Evolutionary conservation across 2,113 vertebrate species (phyloP).

Genomic region (Pseudopipra pipra): DNA sequence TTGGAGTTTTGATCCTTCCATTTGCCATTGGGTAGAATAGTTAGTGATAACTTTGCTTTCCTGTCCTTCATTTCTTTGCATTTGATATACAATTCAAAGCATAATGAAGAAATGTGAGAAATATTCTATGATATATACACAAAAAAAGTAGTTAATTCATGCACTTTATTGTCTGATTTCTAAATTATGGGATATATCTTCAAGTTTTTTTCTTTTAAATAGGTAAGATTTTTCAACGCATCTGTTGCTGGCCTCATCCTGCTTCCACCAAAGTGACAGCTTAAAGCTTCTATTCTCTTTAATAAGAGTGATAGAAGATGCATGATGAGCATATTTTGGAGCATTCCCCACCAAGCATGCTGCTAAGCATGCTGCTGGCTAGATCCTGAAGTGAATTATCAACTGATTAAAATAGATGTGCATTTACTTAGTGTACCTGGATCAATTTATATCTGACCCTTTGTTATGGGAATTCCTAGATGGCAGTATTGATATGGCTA

Average conservation of each 20-base stretch:
- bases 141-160: not conserved
- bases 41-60: not conserved
- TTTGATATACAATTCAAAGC: not conserved
- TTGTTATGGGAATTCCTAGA: not conserved
- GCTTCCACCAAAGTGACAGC: not conserved
- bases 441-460: not conserved
- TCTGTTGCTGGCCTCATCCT: not conserved
- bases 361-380: not conserved
- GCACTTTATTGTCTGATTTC: not conserved
- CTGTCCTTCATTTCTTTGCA: not conserved
- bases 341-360: not conserved
- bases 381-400: not conserved
- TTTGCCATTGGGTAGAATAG: not conserved
- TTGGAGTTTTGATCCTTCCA: not conserved
- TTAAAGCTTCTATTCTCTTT: not conserved
- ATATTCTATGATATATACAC: not conserved
- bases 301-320: not conserved
- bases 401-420: not conserved
- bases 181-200: not conserved
- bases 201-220: not conserved
- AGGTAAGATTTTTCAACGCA: not conserved
- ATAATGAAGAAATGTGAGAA: not conserved
- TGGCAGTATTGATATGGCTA: not conserved
- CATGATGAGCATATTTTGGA: not conserved
- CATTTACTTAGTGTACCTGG: not conserved